Evolutionary conservation across 2,113 vertebrate genomes (phyloP).

Genomic region (Oplegnathus fasciatus): DNA sequence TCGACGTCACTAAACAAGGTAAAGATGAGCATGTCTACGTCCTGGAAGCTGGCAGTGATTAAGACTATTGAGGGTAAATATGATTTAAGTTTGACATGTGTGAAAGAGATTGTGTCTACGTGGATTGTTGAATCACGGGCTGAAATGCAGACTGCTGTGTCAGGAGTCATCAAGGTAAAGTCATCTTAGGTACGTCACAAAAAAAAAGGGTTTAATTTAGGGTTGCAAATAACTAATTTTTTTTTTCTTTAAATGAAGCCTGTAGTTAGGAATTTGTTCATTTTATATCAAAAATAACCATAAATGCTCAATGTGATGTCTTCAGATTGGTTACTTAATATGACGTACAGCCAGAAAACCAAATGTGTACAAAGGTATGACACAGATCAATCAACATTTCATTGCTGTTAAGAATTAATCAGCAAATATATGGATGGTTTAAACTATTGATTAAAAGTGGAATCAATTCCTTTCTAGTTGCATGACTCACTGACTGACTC

Average conservation of each 20-base stretch:
- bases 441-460: neutral
- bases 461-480: neutral
- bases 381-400: neutral
- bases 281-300: neutral
- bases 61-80: neutral
- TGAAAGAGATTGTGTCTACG: neutral
- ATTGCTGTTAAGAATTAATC: neutral
- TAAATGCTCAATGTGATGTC: neutral
- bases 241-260: neutral
- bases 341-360: neutral
- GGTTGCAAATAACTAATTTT: neutral
- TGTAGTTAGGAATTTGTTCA: neutral
- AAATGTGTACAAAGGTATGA: neutral
- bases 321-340: neutral
- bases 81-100: neutral
- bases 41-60: neutral
- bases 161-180: neutral
- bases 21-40: constrained; percentile 1
- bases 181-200: neutral
- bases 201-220: neutral
- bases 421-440: neutral
- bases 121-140: neutral
- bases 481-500: neutral
- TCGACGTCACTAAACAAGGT: constrained; percentile 13
- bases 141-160: constrained; percentile 37